A percentile compares a stretch with the other conserved stretches of the same genome.
Evolutionary conservation across 2,888 invertebrate species (phyloP).

Genomic region (Esperia sulphurella): DNA sequence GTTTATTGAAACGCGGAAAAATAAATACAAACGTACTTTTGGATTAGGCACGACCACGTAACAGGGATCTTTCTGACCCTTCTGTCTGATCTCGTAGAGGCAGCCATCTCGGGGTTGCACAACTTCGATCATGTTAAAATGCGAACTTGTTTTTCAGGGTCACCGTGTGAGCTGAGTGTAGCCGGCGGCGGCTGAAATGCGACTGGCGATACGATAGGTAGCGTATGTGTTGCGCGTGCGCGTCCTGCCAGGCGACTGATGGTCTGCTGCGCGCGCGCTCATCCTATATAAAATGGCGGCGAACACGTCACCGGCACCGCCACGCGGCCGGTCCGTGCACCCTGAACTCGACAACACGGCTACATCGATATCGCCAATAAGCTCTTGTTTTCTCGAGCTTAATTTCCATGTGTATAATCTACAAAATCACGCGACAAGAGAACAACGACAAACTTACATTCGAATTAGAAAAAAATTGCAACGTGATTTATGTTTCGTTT

Average conservation of each 20-base stretch:
- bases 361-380: slow-evolving; percentile 48
- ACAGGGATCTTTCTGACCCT: slow-evolving; percentile 82
- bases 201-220: slow-evolving; percentile 37
- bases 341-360: slow-evolving; percentile 58
- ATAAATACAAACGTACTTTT: slow-evolving; percentile 72
- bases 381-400: slow-evolving; percentile 48
- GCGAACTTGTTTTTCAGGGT: slow-evolving; percentile 39
- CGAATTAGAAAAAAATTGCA: slow-evolving; percentile 1
- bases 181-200: slow-evolving; percentile 41
- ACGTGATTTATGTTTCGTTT: background rate
- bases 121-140: slow-evolving; percentile 60
- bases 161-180: slow-evolving; percentile 32
- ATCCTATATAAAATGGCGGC: slow-evolving; percentile 73
- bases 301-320: slow-evolving; percentile 71
- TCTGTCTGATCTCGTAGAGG: slow-evolving; percentile 83
- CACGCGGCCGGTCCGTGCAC: slow-evolving; percentile 70
- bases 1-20: slow-evolving; percentile 1
- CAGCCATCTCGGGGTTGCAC: slow-evolving; percentile 75
- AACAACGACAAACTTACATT: slow-evolving; percentile 6
- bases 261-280: slow-evolving; percentile 76
- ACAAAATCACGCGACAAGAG: background rate
- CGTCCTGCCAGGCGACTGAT: slow-evolving; percentile 80
- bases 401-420: slow-evolving; percentile 10
- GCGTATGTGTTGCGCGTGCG: slow-evolving; percentile 43
- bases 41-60: slow-evolving; percentile 85